Evolutionary conservation across 2,888 invertebrate genomes (phyloP).

Genomic region (Pinctada fucata): DNA sequence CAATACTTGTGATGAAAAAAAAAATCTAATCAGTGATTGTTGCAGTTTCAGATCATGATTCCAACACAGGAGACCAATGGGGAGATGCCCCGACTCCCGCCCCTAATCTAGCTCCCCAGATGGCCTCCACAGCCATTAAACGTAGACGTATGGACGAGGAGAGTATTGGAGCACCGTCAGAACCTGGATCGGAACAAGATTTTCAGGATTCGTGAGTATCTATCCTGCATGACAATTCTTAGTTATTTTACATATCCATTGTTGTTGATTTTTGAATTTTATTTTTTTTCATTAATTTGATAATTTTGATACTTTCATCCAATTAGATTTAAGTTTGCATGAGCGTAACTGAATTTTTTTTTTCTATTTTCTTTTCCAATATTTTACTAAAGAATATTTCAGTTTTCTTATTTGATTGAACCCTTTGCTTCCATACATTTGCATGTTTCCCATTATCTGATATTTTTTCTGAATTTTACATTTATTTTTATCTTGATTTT

Average conservation of each 20-base stretch:
- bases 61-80: conserved; percentile 49
- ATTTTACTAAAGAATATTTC: too few relatives aligned
- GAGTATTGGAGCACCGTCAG: conserved; percentile 57
- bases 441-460: too few relatives aligned
- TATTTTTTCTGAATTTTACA: too few relatives aligned
- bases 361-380: too few relatives aligned
- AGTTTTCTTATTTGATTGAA: too few relatives aligned
- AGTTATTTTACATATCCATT: conserved; percentile 31
- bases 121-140: conserved; percentile 66
- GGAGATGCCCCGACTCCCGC: conserved; percentile 58
- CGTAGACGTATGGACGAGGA: conserved; percentile 63
- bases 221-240: neutral
- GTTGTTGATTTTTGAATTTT: neutral
- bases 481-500: too few relatives aligned
- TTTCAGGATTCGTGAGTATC: conserved; percentile 67
- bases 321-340: neutral
- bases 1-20: too few relatives aligned
- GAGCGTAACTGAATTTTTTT: too few relatives aligned
- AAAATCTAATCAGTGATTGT: neutral
- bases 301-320: neutral
- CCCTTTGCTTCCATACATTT: too few relatives aligned
- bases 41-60: conserved; percentile 44
- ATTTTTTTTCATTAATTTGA: neutral
- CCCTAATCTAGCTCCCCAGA: conserved; percentile 61
- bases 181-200: conserved; percentile 66